Conservation (phyloP, 2,888 invertebrate genomes). For the Calameuta filiformis region DNA sequence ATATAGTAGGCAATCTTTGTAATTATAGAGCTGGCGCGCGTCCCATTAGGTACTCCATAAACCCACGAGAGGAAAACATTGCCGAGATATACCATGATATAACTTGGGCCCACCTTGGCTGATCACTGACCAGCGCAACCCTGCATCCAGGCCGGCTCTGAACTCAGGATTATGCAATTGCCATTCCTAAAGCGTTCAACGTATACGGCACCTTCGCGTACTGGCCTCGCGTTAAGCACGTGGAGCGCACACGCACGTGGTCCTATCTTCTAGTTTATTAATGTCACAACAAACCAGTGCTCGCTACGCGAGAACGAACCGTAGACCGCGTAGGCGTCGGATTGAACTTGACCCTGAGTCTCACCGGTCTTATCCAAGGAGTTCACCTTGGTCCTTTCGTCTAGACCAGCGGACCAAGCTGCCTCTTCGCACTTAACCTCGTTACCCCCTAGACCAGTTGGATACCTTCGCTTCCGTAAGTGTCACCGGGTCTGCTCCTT, state of each 20-base stretch:
- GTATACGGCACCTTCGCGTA: background rate
- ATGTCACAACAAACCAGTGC: background rate
- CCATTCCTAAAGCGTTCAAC: background rate
- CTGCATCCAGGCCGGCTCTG: constrained; percentile 9
- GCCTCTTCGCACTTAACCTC: background rate
- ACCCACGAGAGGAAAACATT: constrained; percentile 29
- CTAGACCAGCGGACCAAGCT: background rate
- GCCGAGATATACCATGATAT: constrained; percentile 11
- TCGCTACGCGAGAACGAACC: background rate
- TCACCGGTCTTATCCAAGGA: background rate
- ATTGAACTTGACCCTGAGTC: background rate
- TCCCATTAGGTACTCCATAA: constrained; percentile 51
- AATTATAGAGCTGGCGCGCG: constrained; percentile 61
- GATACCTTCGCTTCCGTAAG: background rate
- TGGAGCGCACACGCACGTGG: background rate
- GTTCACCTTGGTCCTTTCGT: background rate
- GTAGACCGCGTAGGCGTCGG: background rate
- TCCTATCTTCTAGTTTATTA: background rate
- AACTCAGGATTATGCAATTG: background rate
- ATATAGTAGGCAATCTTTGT: constrained; percentile 55
- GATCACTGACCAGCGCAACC: constrained; percentile 25
- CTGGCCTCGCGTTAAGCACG: background rate
- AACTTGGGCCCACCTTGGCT: background rate
- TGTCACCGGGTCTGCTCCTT: background rate
- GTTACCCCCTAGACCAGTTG: background rate